Evolutionary conservation across 2,797 vertebrate species (phyloP).

Genomic region (Acipenser oxyrinchus): DNA sequence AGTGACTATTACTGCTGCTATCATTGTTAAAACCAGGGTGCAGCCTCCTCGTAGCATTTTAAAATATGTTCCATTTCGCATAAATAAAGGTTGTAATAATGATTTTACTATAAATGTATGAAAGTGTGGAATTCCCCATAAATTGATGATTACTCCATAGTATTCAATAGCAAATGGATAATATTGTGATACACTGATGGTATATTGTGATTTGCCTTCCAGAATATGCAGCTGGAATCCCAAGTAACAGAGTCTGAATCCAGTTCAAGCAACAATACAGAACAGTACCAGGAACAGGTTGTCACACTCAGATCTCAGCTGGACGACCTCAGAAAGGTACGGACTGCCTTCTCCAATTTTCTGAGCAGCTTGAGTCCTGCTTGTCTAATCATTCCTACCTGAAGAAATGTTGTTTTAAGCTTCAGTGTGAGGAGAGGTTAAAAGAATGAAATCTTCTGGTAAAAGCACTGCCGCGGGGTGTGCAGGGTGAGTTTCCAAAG

Average conservation of each 20-base stretch:
- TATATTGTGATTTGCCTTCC: conserved; percentile 10
- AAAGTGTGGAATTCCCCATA: not conserved
- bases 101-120: not conserved
- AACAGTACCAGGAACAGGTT: conserved; percentile 46
- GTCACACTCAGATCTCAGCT: conserved; percentile 38
- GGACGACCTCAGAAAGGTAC: conserved; percentile 51
- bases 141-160: not conserved
- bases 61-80: not conserved
- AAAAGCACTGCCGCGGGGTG: too few relatives aligned
- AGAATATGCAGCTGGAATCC: conserved; percentile 46
- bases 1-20: too few relatives aligned
- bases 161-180: not conserved
- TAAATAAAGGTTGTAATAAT: not conserved
- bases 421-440: too few relatives aligned
- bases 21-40: not conserved
- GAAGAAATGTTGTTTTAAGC: too few relatives aligned
- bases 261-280: conserved; percentile 36
- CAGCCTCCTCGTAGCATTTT: too few relatives aligned
- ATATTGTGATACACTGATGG: not conserved
- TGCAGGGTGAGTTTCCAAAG: too few relatives aligned
- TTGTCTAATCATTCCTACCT: too few relatives aligned
- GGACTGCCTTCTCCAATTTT: too few relatives aligned
- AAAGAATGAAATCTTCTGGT: too few relatives aligned
- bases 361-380: too few relatives aligned
- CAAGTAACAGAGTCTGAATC: conserved; percentile 41